A percentile compares a stretch with the other conserved stretches of the same genome.
These are phyloP conservation scores for Hermaeophaga mercurialis DNA, from an alignment of 2,888 invertebrate species.

Conservation along the genomic window DNA sequence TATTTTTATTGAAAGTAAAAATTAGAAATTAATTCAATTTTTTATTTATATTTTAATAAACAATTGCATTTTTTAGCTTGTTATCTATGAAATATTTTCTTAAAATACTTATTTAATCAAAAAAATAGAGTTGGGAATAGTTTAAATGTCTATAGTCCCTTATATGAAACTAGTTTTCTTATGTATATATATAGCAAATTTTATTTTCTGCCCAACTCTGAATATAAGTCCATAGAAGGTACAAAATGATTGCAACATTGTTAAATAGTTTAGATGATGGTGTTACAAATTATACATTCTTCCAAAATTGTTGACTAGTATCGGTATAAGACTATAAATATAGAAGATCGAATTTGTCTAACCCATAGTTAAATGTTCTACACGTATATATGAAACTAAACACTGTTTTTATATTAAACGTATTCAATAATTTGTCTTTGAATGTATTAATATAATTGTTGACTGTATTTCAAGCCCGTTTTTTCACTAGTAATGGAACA, in stretches of 20 bases:
- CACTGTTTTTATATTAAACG: conserved; percentile 8
- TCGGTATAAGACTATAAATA: conserved; percentile 6
- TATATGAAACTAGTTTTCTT: too few relatives aligned
- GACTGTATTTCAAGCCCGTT: too few relatives aligned
- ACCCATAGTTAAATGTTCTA: conserved; percentile 8
- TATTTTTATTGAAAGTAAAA: too few relatives aligned
- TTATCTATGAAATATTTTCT: too few relatives aligned
- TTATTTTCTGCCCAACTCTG: background rate
- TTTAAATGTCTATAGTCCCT: too few relatives aligned
- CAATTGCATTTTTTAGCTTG: too few relatives aligned
- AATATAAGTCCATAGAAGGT: conserved; percentile 8
- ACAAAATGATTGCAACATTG: conserved; percentile 17
- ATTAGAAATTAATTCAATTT: too few relatives aligned
- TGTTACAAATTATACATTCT: conserved; percentile 9
- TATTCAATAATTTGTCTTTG: background rate
- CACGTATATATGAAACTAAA: background rate
- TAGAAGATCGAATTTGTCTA: background rate
- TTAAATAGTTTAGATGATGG: conserved; percentile 1
- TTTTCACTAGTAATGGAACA: too few relatives aligned
- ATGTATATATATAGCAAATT: background rate
- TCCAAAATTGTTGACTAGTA: conserved; percentile 17
- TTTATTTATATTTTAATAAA: too few relatives aligned
- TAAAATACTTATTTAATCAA: too few relatives aligned
- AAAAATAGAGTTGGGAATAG: background rate
- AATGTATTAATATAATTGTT: background rate